Evolutionary conservation across 1,140 invertebrate genomes (phyloP), one percentile per base, ranked within the genome.

Genomic region (Orussus abietinus): DNA sequence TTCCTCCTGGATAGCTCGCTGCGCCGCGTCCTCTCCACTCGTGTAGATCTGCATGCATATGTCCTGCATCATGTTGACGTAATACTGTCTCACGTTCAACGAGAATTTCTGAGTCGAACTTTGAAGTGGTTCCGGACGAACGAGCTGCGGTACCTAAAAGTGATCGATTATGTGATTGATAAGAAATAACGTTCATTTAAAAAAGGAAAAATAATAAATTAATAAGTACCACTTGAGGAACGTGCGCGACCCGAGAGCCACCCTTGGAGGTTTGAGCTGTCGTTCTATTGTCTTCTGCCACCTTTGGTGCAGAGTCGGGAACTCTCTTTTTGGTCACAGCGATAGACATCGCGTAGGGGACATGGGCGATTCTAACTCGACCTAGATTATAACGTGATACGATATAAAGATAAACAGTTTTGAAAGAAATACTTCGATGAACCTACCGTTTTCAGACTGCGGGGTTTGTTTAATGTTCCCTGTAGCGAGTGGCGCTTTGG

Each of bases 51-150:
- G 85, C 5, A 86, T 69, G 66, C 85, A 91, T 61, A 94, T 84
- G 62, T 92, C 88, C 32, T 91, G 88, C 76, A 95, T 85, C 59
- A 85, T 72, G 59, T 92, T 88, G 31, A 94, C 80, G 69, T 90
- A 92, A 55, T 84, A 79, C 52, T 90, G 89, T 39, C 91, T 78
- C 35, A 92, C 80, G 52, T 87, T 91, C 21, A 82, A 78, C 4
- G 89, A 82, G 37, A 95, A 87, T 69, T 92, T 93, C 10, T 85
- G 85, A 32, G 80, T 82, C 10, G 86, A 74, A 36, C 81, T 73
- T 65, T 88, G 82, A 26, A 92, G 69, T 1, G 80, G 80, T 45
- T 77, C 72, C 32, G 59, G 69, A 17, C 47, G 76, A 17, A 75
- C 58, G 0, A 81, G 71, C 49, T 79, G 66, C 28, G 66, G 64